Percentiles rank a stretch among this genome's conserved stretches.
Evolutionary conservation across 2,113 vertebrate species (phyloP).

Genomic region (Perca schrenkii): DNA sequence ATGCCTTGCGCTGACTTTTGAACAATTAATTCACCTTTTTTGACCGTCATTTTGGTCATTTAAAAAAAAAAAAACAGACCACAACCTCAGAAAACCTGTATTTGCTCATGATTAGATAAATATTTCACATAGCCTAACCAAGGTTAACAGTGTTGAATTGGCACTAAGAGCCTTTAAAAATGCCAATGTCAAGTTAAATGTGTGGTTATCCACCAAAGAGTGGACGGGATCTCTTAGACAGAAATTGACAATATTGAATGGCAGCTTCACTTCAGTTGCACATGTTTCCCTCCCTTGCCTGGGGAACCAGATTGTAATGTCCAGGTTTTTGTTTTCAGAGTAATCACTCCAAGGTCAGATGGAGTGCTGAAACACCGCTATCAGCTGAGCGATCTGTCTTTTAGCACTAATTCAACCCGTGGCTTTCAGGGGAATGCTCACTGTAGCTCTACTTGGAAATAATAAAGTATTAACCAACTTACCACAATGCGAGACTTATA

Average conservation of each 20-base stretch:
- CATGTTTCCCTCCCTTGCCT: constrained; percentile 37
- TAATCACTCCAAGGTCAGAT: constrained; percentile 78
- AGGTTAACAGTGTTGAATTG: constrained; percentile 13
- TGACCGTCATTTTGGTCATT: constrained; percentile 22
- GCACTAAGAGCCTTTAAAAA: constrained; percentile 32
- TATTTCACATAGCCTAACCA: not conserved
- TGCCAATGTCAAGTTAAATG: not conserved
- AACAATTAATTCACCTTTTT: not conserved
- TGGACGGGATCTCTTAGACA: not conserved
- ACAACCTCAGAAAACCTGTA: not conserved
- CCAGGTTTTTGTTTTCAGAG: constrained; percentile 78
- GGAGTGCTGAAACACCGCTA: constrained; percentile 74
- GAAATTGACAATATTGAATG: constrained; percentile 37
- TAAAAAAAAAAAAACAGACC: not conserved
- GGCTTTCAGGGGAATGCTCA: constrained; percentile 52
- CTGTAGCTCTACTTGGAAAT: constrained; percentile 59
- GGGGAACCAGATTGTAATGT: constrained; percentile 63
- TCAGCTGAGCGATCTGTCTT: constrained; percentile 74
- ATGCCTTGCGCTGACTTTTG: not conserved
- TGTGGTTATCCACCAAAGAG: constrained; percentile 11
- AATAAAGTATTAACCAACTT: constrained; percentile 72
- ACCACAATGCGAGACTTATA: constrained; percentile 29
- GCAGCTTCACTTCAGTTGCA: constrained; percentile 38
- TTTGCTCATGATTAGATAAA: constrained; percentile 31
- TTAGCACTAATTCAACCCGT: constrained; percentile 55